Conservation (phyloP, 1,140 invertebrate species). For the Zaprionus inermis region DNA sequence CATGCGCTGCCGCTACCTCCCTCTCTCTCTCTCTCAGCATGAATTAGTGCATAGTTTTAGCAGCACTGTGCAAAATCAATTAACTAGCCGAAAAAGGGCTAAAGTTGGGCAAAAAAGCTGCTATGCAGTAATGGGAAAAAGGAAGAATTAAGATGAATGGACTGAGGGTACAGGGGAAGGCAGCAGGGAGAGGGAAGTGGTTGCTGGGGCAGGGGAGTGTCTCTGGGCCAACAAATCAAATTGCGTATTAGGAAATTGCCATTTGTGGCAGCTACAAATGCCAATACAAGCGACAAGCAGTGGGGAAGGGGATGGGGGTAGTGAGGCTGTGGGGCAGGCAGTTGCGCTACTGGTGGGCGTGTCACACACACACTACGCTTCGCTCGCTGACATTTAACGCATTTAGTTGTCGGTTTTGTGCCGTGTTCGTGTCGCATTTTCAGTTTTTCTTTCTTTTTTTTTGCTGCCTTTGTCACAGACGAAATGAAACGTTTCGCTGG, state of each 20-base stretch:
- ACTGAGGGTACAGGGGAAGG: too few relatives aligned
- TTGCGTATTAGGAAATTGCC: conserved; percentile 35
- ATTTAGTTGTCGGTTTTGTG: conserved; percentile 64
- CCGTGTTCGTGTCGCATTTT: not conserved
- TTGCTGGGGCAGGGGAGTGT: not conserved
- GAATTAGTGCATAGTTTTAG: conserved; percentile 43
- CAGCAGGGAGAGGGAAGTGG: not conserved
- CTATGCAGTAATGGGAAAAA: too few relatives aligned
- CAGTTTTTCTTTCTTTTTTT: conserved; percentile 20
- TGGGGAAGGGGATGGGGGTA: not conserved
- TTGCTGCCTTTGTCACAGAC: conserved; percentile 62
- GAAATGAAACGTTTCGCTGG: conserved; percentile 65
- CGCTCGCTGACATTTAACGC: conserved; percentile 60
- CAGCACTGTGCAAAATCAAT: conserved; percentile 43
- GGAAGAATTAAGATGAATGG: too few relatives aligned
- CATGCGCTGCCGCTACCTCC: too few relatives aligned
- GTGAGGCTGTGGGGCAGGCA: not conserved
- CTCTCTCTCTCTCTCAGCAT: too few relatives aligned
- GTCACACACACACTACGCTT: too few relatives aligned
- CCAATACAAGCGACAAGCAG: conserved; percentile 37
- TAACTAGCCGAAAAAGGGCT: conserved; percentile 17
- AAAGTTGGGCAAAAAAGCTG: not conserved
- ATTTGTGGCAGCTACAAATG: conserved; percentile 16
- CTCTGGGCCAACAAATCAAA: conserved; percentile 29
- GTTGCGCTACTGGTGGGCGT: conserved; percentile 13